Conservation (phyloP, 2,113 vertebrate species). For the Phodopus roborovskii region DNA sequence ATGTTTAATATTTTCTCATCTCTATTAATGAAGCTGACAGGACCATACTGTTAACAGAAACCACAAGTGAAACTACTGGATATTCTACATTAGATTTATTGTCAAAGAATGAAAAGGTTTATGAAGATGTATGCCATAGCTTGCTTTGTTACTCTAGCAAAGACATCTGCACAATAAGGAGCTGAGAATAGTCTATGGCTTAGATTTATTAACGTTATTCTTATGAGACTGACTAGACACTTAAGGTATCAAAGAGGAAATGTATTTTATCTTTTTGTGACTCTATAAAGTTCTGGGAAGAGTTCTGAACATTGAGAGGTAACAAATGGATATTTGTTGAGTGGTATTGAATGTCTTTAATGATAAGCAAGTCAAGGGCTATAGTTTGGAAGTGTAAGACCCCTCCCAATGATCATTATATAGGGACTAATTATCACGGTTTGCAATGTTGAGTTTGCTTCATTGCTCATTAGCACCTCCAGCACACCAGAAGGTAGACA, state of each 20-base stretch:
- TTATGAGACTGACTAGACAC: background rate
- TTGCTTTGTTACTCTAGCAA: background rate
- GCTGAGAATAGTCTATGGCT: background rate
- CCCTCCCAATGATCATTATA: constrained; percentile 25
- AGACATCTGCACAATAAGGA: background rate
- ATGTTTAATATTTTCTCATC: background rate
- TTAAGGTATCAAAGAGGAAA: background rate
- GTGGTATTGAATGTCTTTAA: background rate
- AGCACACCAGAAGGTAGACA: constrained; percentile 40
- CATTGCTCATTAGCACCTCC: constrained; percentile 69
- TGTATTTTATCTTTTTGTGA: background rate
- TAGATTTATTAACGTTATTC: background rate
- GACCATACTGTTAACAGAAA: background rate
- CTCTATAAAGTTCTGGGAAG: background rate
- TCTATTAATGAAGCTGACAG: background rate
- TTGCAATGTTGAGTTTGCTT: constrained; percentile 42
- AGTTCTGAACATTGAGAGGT: background rate
- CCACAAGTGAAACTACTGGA: background rate
- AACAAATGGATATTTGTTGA: background rate
- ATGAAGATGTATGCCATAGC: background rate
- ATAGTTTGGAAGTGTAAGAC: background rate
- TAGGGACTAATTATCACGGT: constrained; percentile 52
- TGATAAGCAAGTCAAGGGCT: background rate
- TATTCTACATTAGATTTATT: background rate
- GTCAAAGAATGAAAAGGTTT: background rate